Conservation (phyloP, 1,140 invertebrate genomes). For the Aphelinus atriplicis region DNA sequence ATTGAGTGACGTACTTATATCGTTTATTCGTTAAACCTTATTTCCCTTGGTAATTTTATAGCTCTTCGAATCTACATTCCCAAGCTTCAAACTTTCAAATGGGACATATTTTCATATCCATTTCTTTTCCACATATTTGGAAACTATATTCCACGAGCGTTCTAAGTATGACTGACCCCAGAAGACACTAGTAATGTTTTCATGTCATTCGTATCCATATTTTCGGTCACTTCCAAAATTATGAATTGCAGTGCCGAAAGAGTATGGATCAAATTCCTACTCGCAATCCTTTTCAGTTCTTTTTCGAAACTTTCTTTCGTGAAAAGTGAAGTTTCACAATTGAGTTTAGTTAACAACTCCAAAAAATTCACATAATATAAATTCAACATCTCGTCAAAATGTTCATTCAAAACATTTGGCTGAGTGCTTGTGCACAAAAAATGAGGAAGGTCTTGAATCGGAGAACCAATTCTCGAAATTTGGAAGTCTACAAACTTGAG, state of each 20-base stretch:
- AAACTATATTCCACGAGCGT: background rate
- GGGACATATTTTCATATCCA: slow-evolving; percentile 1
- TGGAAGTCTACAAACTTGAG: slow-evolving; percentile 19
- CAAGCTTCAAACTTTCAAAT: no score
- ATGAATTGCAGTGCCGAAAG: background rate
- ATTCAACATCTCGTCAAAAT: slow-evolving; percentile 17
- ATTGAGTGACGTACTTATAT: no score
- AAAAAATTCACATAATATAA: background rate
- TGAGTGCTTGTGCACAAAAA: background rate
- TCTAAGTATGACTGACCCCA: background rate
- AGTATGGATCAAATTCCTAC: background rate
- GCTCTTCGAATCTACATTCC: no score
- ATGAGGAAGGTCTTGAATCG: background rate
- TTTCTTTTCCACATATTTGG: slow-evolving; percentile 3
- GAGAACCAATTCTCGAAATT: background rate
- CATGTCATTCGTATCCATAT: background rate
- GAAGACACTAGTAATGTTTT: background rate
- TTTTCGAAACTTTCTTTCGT: background rate
- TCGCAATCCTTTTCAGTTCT: background rate
- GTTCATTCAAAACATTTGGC: background rate
- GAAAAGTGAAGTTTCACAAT: background rate
- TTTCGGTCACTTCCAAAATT: background rate
- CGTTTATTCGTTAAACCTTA: no score
- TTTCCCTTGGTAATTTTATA: no score
- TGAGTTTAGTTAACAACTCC: background rate